Base-by-base conservation (phyloP, 2,797 vertebrate species). In the Zalophus californianus region DNA sequence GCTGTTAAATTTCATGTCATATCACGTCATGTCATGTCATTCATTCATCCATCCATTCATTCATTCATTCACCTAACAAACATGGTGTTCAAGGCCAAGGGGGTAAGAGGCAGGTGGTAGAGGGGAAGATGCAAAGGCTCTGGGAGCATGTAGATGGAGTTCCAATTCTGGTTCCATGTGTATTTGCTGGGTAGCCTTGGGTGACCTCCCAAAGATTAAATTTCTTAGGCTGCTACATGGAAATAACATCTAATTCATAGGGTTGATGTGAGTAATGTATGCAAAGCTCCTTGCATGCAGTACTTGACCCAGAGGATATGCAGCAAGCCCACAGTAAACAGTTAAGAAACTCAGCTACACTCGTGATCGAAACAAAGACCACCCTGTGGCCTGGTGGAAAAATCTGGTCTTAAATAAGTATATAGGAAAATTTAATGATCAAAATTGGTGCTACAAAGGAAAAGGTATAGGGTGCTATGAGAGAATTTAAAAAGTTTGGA, bases 21-120 rank as follows among this genome's bases (percentile, higher is more conserved):
- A 72, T 66, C 29, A 73, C 54, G 35, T 27, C 38, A 44, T 56
- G 78, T 66, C 29, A 73, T 62, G 35, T 27, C 38, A 44, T 56
- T 83, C 38, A 56, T 77, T 41, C 52, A 3, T 77, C 16, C 4
- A 12, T 54, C 68, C 7, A 41, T 72, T 80, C 52, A 72, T 41
- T 93, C 27, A 58, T 64, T 94, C 35, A 54, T 27, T 89, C 48
- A 48, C 54, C 32, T 83, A 38, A 92, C 48, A 77, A 94, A 93
- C n/a, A 27, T 6, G 18, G 14, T 60, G 11, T 21, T 70, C 48
- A 58, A 0, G 0, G 64, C 75, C 13, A 16, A 78, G 6, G 54
- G 38, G 48, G 7, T 29, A 44, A 66, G 73, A 85, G 18, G 18
- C 32, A 27, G 77, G 15, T 8, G 9, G 29, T 6, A 16, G 3